These are phyloP conservation scores for Caenorhabditis panamensis DNA, from an alignment of 2,888 invertebrate genomes.

Conservation along the genomic window DNA sequence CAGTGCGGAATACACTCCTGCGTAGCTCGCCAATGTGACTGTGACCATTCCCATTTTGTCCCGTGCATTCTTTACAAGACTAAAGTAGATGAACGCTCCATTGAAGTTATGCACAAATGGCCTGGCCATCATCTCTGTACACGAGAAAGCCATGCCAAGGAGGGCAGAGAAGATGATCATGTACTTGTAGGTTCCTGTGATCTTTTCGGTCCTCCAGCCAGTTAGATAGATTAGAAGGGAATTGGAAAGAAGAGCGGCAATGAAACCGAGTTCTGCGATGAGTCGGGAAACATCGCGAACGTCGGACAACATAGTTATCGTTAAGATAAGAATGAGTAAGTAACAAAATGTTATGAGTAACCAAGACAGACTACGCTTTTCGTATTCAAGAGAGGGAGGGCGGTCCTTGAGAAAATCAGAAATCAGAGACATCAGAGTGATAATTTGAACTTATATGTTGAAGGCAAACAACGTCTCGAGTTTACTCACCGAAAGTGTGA, in stretches of 20 bases:
- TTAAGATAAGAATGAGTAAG: not conserved
- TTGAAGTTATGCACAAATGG: constrained; percentile 13
- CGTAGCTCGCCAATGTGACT: not conserved
- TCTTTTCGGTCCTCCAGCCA: constrained; percentile 15
- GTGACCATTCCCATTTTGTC: not conserved
- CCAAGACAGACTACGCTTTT: too few relatives aligned
- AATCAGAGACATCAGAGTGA: too few relatives aligned
- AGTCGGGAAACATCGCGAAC: not conserved
- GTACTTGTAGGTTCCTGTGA: constrained; percentile 34
- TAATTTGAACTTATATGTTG: too few relatives aligned
- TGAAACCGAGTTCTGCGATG: not conserved
- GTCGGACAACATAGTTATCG: not conserved
- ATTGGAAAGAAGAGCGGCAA: not conserved
- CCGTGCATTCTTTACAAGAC: not conserved
- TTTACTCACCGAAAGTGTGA: too few relatives aligned
- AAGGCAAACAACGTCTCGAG: too few relatives aligned
- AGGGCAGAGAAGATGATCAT: constrained; percentile 5
- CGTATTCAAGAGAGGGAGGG: too few relatives aligned
- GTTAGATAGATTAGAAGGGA: constrained; percentile 37
- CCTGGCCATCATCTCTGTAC: not conserved
- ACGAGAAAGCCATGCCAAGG: not conserved
- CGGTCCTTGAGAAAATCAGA: too few relatives aligned
- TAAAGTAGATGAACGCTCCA: not conserved
- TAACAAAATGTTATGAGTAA: too few relatives aligned
- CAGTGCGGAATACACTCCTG: not conserved